Evolutionary conservation across 2,113 vertebrate genomes (phyloP).

Genomic region (Brachirus orientalis): DNA sequence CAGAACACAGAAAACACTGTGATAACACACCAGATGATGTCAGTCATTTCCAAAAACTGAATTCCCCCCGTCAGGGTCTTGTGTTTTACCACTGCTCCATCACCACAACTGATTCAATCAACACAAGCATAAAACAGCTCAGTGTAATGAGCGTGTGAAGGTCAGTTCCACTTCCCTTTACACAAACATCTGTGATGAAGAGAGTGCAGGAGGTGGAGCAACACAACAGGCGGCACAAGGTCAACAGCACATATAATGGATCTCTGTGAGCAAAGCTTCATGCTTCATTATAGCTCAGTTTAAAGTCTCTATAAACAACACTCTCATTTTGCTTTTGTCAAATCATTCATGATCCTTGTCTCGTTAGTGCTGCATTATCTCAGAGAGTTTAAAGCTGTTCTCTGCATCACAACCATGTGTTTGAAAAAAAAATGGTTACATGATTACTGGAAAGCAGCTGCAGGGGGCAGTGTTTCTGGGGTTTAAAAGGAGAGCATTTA

Average conservation of each 20-base stretch:
- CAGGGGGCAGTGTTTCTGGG: constrained; percentile 69
- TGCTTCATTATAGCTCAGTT: neutral
- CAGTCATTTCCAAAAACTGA: constrained; percentile 19
- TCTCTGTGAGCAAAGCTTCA: neutral
- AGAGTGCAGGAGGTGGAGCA: constrained; percentile 2
- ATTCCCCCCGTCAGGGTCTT: constrained; percentile 13
- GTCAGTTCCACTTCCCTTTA: constrained; percentile 20
- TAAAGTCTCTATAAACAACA: neutral
- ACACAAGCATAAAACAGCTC: constrained; percentile 33
- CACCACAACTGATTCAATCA: constrained; percentile 29
- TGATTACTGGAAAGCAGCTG: constrained; percentile 33
- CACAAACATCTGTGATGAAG: constrained; percentile 40
- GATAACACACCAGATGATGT: constrained; percentile 43
- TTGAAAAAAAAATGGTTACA: too few relatives aligned
- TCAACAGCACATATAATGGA: neutral
- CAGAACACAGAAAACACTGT: constrained; percentile 15
- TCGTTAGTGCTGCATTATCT: neutral
- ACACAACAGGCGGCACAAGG: neutral
- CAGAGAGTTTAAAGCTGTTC: neutral
- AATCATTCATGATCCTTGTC: neutral
- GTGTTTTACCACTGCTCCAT: constrained; percentile 16
- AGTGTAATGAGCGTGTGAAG: constrained; percentile 22
- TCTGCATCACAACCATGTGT: neutral
- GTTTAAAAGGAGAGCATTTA: neutral
- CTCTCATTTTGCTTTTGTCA: neutral